These are phyloP conservation scores for Sebastes minor DNA, from an alignment of 2,797 vertebrate genomes.

Conservation along the genomic window DNA sequence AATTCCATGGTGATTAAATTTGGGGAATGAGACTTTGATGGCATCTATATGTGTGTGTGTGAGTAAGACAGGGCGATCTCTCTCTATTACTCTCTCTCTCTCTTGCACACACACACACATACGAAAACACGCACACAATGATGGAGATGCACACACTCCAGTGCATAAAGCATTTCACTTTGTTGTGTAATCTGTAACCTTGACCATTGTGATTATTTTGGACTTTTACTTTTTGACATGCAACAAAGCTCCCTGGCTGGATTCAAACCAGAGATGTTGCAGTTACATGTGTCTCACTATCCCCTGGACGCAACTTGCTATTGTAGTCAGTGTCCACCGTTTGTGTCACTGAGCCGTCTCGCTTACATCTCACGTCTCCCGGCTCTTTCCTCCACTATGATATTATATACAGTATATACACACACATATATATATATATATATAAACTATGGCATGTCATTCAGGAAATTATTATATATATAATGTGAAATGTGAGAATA, in stretches of 20 bases:
- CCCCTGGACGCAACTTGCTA: not conserved
- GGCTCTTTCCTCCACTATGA: too few relatives aligned
- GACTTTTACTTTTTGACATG: not conserved
- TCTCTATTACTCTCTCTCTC: not conserved
- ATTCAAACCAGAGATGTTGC: not conserved
- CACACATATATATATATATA: too few relatives aligned
- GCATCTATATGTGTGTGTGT: not conserved
- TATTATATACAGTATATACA: too few relatives aligned
- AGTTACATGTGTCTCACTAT: not conserved
- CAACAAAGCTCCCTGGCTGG: not conserved
- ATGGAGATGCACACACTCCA: not conserved
- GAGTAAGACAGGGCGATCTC: not conserved
- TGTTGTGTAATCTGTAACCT: not conserved
- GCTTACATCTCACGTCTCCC: not conserved
- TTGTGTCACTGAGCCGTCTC: not conserved
- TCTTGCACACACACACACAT: not conserved
- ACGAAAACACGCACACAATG: not conserved
- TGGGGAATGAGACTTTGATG: constrained; percentile 16
- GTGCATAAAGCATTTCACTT: not conserved
- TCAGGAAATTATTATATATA: too few relatives aligned
- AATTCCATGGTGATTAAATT: constrained; percentile 35
- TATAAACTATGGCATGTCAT: rapidly evolving
- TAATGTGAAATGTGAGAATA: too few relatives aligned
- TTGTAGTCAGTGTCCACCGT: not conserved
- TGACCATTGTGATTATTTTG: not conserved